Evolutionary conservation across 2,888 invertebrate genomes (phyloP).

Genomic region (Aromia moschata): DNA sequence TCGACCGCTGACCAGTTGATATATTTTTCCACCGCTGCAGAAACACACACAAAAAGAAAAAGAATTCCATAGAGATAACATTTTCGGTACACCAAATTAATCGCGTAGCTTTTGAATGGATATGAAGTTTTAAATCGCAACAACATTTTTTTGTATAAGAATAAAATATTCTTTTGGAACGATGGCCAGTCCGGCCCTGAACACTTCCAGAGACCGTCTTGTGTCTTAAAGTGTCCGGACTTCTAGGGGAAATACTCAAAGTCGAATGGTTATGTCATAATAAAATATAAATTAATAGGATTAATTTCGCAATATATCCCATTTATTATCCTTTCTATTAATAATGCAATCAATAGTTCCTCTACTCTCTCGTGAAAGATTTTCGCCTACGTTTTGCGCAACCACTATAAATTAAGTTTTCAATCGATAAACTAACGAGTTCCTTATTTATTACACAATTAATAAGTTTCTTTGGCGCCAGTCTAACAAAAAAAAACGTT

Average conservation of each 20-base stretch:
- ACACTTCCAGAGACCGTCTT: too few species aligned
- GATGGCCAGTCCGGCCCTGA: too few species aligned
- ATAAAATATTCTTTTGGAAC: too few species aligned
- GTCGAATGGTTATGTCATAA: background rate
- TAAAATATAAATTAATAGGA: conserved; percentile 20
- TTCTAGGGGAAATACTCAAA: background rate
- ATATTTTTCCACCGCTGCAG: background rate
- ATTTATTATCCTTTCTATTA: conserved; percentile 23
- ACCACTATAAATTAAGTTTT: conserved; percentile 45
- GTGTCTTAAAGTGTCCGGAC: background rate
- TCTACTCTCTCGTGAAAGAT: conserved; percentile 9
- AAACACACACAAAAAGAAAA: too few species aligned
- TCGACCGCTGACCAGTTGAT: background rate
- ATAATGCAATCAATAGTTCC: conserved; percentile 27
- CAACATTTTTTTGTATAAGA: too few species aligned
- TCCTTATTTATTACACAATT: conserved; percentile 48
- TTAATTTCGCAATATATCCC: conserved; percentile 13
- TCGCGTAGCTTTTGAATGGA: too few species aligned
- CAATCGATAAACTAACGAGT: conserved; percentile 46
- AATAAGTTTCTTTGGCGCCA: conserved; percentile 46
- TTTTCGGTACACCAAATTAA: too few species aligned
- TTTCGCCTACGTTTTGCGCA: conserved; percentile 25
- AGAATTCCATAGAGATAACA: too few species aligned
- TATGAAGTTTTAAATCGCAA: too few species aligned
- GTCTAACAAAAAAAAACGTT: too few species aligned